phyloP scores from a whole-genome alignment of 2,113 vertebrate genomes.

The Hippocampus comes region DNA sequence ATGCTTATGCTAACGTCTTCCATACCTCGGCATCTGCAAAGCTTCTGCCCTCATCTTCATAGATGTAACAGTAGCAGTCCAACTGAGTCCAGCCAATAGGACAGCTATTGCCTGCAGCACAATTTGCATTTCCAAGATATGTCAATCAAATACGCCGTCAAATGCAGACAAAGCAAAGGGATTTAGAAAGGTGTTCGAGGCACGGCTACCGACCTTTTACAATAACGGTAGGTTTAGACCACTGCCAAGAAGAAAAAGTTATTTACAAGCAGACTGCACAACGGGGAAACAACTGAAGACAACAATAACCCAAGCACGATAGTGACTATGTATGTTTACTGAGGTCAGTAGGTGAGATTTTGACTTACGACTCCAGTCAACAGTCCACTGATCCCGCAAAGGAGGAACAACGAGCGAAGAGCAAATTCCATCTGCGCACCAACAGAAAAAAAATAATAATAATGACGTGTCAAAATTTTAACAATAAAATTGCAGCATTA shows the following conservation, averaged over 20 bases:
- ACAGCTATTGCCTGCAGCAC: not conserved
- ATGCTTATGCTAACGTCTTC: not conserved
- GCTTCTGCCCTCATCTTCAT: not conserved
- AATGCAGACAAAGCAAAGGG: not conserved
- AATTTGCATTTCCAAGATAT: not conserved
- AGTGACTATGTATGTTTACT: not conserved
- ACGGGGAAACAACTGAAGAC: not conserved
- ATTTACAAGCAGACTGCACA: not conserved
- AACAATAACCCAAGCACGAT: not conserved
- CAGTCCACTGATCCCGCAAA: not conserved
- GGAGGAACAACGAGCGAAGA: not conserved
- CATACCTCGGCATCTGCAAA: slow-evolving; percentile 4
- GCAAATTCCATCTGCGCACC: not conserved
- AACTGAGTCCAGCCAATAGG: slow-evolving; percentile 3
- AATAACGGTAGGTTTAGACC: not conserved
- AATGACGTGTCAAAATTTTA: too few species aligned
- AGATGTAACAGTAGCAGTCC: not conserved
- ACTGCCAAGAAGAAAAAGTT: not conserved
- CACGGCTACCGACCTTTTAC: not conserved
- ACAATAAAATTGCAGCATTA: not conserved
- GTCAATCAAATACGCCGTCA: not conserved
- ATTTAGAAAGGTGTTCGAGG: not conserved
- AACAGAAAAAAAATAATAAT: not conserved
- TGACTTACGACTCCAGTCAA: not conserved
- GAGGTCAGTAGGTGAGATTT: not conserved